Base-by-base conservation (phyloP, 2,113 vertebrate genomes). In the Sorex fumeus region DNA sequence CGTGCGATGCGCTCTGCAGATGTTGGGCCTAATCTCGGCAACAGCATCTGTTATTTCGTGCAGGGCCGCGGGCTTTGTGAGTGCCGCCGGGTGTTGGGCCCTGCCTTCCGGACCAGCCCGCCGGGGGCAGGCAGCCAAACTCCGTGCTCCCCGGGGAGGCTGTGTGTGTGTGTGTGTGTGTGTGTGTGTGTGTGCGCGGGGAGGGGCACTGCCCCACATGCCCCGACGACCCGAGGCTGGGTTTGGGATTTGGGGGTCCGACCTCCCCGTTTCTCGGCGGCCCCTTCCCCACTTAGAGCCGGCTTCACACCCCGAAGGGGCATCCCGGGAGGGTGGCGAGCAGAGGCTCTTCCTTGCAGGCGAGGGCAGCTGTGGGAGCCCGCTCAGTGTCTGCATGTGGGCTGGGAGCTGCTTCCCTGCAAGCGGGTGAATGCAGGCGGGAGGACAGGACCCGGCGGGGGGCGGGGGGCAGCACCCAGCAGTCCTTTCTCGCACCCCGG, bases 381-480 rank as follows among this genome's bases (percentile, higher is more conserved):
- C 60, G 71, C n/a, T 91, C 77, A 87, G 80, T 90, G 70, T 91
- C 91, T 89, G 84, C 85, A 74, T 75, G 71, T 1, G 82, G 81
- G 93, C 90, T 70, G 1, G 6, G 93, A 90, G 88, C 71, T 27
- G 93, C 93, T 94, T 93, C 96, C 94, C 57, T 66, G 67, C 69
- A 80, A 69, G 53, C 53, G 87, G 66, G 90, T 96, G 96, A 93
- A 96, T 96, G 94, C 87, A 95, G 93, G 90, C 82, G 3, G 0
- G 25, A 81, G 95, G 94, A 85, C 85, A 91, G 90, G 90, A 95
- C 36, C 82, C 90, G 62, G 71, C 80, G 53, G 87, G 80, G 72
- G 84, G n/a, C 91, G n/a, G 94, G 90, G 86, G 80, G 78, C 87
- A 60, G 80, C 77, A 4, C 66, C 57, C 91, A 60, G 45, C 21